Percentiles rank a stretch among this genome's conserved stretches.
Conservation (phyloP, 2,888 invertebrate genomes). For the Nematopogon swammerdamellus region DNA sequence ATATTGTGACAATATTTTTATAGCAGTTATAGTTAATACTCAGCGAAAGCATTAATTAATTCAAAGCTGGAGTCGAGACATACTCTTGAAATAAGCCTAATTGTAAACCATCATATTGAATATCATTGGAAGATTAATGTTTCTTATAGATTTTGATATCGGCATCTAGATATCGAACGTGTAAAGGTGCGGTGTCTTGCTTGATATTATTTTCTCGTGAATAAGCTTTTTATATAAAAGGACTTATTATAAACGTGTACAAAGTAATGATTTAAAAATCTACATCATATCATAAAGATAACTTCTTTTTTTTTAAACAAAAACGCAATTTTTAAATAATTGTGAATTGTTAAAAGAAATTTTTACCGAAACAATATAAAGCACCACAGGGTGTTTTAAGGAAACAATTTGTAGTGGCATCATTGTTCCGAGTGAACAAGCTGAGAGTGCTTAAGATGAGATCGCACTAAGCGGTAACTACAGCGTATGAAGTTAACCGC, state of each 20-base stretch:
- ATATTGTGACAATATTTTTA: neutral
- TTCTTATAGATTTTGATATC: neutral
- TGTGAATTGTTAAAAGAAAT: too few relatives aligned
- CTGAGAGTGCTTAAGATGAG: too few relatives aligned
- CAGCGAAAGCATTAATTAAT: too few relatives aligned
- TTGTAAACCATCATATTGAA: neutral
- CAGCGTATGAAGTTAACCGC: too few relatives aligned
- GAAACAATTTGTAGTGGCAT: too few relatives aligned
- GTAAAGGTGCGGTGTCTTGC: neutral
- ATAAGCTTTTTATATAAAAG: neutral
- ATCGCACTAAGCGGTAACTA: too few relatives aligned
- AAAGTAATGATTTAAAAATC: conserved; percentile 22
- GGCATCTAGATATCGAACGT: neutral
- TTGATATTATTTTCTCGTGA: neutral
- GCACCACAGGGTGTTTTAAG: too few relatives aligned
- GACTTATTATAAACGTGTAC: conserved; percentile 23
- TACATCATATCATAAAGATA: conserved; percentile 48
- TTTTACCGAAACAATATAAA: too few relatives aligned
- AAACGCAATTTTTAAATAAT: too few relatives aligned
- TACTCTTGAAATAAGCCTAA: neutral
- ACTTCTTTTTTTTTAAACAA: too few relatives aligned
- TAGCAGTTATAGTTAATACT: neutral
- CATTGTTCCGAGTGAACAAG: too few relatives aligned
- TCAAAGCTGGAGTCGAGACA: neutral
- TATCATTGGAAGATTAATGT: conserved; percentile 9